Base-by-base conservation (phyloP, 2,113 vertebrate species). In the Antigone vipio region DNA sequence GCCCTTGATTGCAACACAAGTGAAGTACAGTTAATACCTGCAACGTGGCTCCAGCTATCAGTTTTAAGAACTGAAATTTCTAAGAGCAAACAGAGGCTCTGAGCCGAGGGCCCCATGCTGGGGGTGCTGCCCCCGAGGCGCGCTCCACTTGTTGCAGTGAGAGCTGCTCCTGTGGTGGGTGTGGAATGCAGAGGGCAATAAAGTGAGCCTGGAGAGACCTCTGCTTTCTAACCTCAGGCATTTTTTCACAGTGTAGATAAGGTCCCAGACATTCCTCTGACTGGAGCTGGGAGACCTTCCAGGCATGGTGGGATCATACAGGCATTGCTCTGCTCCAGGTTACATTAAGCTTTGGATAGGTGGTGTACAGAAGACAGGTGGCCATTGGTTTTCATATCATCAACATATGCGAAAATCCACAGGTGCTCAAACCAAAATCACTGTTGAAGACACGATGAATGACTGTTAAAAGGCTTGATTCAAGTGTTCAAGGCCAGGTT, bases 1-100 rank as follows among this genome's bases (percentile, higher is more conserved):
- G 71, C 62, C 71, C 85, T 88, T 26, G 66, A 49, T 97, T 97
- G 92, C 95, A 79, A 82, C 96, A 97, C 92, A 76, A 87, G 69
- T 93, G 92, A 45, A 56, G 58, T 94, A 53, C 94, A 89, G 92
- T 89, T 69, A 96, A 95, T 79, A 66, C 77, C 74, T 85, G 87
- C 19, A 22, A 69, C 0, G 4, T 75, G 93, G 86, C 85, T 40
- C 3, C 0, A 0, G 59, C 91, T 92, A 44, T 15, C 12, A 2
- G 64, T 49, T 95, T 27, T 55, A 53, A 72, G 81, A 85, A 34
- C 40, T 53, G 84, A 93, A 64, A 52, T 64, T 73, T 79, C 77
- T 47, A 30, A 12, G 77, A 92, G 69, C 34, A 89, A 87, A 81
- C 29, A 52, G 55, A 79, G 35, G 52, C 30, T 52, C 26, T 21